Base-by-base conservation (phyloP, 2,888 invertebrate species). In the Tetropium fuscum region DNA sequence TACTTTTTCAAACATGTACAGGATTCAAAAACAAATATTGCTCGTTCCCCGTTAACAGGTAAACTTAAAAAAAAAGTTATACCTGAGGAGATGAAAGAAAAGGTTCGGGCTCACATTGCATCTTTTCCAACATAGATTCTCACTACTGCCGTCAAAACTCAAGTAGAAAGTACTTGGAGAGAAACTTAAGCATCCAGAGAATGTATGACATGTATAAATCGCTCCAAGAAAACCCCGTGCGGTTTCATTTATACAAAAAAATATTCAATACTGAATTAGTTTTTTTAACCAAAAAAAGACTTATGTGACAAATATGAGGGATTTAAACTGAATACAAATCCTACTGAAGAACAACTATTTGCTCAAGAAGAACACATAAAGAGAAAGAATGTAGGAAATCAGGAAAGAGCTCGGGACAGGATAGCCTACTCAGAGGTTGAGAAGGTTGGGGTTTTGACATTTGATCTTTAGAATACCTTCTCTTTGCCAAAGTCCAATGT, bases 401-500 rank as follows among this genome's bases (percentile, higher is more conserved):
- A 53, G 11, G 41, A 53, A 32, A 41, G 41, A 7, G 10, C 11
- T 7, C n/a, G 41, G 30, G 43, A 53, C 25, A 53, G 30, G 32
- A n/a, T 8, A 30, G 38, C 22, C 13, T 51, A 19, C 16, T 20
- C 15, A 38, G 22, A 38, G 8, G 16, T 13, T 16, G 16, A 38
- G 3, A 19, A 51, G 10, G 38, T 51, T 6, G 51, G 51, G 4
- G 22, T 51, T 38, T 22, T 51, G 22, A 38, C 51, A 10, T 51
- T 51, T 6, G 51, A 51, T 13, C 51, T 51, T 19, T 22, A 51
- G 20, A 51, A 51, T 38, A 51, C 51, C 8, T 51, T 51, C 4
- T 18, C 38, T 20, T 19, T 51, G 19, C 48, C 48, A 48, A 48
- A 38, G 25, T 36, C 20, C 2, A 36, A 49, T 34, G 22, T 49